A percentile compares a stretch with the other conserved stretches of the same genome.
Evolutionary conservation across 2,113 vertebrate species (phyloP).

Genomic region (Sceloporus tristichus): DNA sequence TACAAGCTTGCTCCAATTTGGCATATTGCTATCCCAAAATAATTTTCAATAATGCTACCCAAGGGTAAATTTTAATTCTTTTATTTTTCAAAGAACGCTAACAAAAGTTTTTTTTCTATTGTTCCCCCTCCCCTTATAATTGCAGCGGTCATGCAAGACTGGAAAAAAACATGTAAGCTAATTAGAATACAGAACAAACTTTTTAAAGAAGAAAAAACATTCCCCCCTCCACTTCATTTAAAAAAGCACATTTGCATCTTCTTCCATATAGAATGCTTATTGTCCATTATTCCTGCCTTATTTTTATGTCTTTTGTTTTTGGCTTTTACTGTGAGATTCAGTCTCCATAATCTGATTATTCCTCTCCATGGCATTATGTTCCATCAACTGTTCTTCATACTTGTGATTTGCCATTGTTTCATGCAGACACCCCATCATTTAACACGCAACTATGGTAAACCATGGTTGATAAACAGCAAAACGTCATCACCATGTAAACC

Average conservation of each 20-base stretch:
- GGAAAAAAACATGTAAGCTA: background rate
- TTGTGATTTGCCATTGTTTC: slow-evolving; percentile 94
- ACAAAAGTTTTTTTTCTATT: background rate
- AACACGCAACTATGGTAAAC: slow-evolving; percentile 99
- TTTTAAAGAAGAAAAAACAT: slow-evolving; percentile 31
- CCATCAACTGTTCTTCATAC: slow-evolving; percentile 78
- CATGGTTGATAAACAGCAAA: slow-evolving; percentile 99
- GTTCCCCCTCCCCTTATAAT: slow-evolving; percentile 22
- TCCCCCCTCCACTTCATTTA: background rate
- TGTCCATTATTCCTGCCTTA: slow-evolving; percentile 57
- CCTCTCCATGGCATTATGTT: slow-evolving; percentile 75
- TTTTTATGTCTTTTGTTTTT: slow-evolving; percentile 59
- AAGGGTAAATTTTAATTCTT: slow-evolving; percentile 28
- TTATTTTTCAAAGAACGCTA: slow-evolving; percentile 15
- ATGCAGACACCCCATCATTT: slow-evolving; percentile 96
- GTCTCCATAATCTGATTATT: slow-evolving; percentile 55
- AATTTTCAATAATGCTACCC: background rate
- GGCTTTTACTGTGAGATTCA: slow-evolving; percentile 64
- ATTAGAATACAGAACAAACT: slow-evolving; percentile 24
- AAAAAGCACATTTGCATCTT: slow-evolving; percentile 32
- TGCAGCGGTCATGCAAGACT: slow-evolving; percentile 14
- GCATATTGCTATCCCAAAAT: background rate
- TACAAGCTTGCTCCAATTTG: background rate
- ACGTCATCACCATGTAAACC: slow-evolving; percentile 94
- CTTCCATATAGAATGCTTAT: slow-evolving; percentile 54